phyloP scores from a whole-genome alignment of 2,113 vertebrate species.

The Ctenomys sociabilis region DNA sequence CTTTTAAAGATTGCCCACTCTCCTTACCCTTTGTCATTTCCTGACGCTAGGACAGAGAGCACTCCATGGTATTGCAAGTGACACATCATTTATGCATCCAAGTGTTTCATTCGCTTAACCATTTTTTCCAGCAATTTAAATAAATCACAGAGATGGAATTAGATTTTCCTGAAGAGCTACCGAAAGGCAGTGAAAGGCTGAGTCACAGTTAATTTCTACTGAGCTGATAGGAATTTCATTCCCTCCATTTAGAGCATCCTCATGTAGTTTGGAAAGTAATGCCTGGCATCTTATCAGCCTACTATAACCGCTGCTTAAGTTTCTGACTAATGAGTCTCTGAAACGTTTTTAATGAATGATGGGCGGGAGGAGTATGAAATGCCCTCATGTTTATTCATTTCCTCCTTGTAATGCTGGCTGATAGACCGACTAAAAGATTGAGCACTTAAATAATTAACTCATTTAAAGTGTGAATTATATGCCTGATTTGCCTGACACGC shows the following conservation, averaged over 20 bases:
- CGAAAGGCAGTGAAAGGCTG: conserved; percentile 71
- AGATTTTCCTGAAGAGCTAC: conserved; percentile 75
- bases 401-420: conserved; percentile 67
- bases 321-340: conserved; percentile 68
- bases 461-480: conserved; percentile 77
- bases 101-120: conserved; percentile 69
- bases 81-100: conserved; percentile 71
- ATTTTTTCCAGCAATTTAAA: conserved; percentile 72
- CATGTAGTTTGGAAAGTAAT: conserved; percentile 44
- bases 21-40: conserved; percentile 63
- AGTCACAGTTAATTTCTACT: conserved; percentile 78
- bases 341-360: conserved; percentile 76
- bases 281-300: conserved; percentile 69
- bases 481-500: conserved; percentile 72
- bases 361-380: conserved; percentile 51
- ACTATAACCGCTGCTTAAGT: conserved; percentile 62
- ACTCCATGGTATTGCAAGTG: conserved; percentile 57
- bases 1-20: conserved; percentile 43
- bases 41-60: conserved; percentile 59
- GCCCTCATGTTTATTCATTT: conserved; percentile 79
- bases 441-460: conserved; percentile 81
- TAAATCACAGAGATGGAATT: conserved; percentile 77
- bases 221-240: conserved; percentile 69
- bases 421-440: conserved; percentile 72
- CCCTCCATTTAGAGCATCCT: conserved; percentile 59